Evolutionary conservation across 1,140 invertebrate species (phyloP), one percentile per base, ranked within the genome.

Genomic region (Condylostylus longicornis): DNA sequence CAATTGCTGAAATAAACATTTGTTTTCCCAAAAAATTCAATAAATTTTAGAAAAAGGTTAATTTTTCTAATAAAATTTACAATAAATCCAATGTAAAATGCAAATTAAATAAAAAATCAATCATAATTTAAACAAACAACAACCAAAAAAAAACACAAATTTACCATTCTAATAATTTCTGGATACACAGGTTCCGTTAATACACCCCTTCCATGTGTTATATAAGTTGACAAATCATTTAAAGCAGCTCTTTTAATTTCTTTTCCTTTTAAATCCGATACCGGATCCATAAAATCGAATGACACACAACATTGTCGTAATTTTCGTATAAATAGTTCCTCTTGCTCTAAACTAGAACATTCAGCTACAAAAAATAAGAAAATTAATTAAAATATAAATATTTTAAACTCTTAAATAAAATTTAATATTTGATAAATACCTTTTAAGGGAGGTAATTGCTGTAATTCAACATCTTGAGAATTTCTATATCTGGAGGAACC

Each of bases 201-300:
- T 37, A 95, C 88, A 42, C 89, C 89, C 54, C 89, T 73, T 39
- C 89, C 91, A 47, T 79, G 77, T 48, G 89, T 90, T 54, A 94
- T 88, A 71, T 96, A 95, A 61, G 98, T 95, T 44, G 98, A 90
- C 63, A 98, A 74, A 68, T 98, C 95, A 69, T 96, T 95, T 40
- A 99, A 77, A 44, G 93, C 86, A 48, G 80, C 82, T 54, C 95
- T 75, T 67, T 99, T 99, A 45, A 98, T 89, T 70, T 99, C 96
- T 65, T 98, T 98, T 52, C 87, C 91, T 69, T 97, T 97, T 46
- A 98, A 70, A 67, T 98, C 93, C 58, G 86, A 83, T 39, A 97
- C 82, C 31, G 94, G 90, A 71, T 98, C 95, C 75, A 96, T 87
- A 66, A 99, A 99, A 66, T 99, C 94, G 69, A 98, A 99, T 49